Base-by-base conservation (phyloP, 2,113 vertebrate genomes). In the Serinus canaria region DNA sequence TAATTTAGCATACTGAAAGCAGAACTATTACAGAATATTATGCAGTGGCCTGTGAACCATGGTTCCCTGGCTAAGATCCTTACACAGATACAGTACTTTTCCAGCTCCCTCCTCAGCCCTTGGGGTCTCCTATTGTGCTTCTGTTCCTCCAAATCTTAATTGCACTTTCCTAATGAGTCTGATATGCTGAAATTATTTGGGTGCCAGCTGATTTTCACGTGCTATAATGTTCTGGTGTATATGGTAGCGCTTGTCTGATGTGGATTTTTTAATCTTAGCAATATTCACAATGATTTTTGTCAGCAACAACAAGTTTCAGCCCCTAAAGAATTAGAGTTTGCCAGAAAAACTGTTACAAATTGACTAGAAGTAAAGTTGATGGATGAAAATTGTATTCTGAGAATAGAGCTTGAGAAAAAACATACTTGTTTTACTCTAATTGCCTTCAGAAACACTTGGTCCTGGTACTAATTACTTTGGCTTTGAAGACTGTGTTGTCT, bases 361-460 rank as follows among this genome's bases (percentile, higher is more conserved):
- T 66, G 43, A 60, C 39, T 60, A 69, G 31, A 93, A 96, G 93
- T 76, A 78, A 88, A 85, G 59, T 93, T 70, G 49, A 41, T 50
- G 60, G 64, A 90, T 13, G 31, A 97, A 97, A 79, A 49, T 87
- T 35, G 21, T 82, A 77, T 96, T 94, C 78, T 90, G 90, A 95
- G 77, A 95, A 94, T 50, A 95, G 83, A 92, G 6, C 24, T 74
- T 59, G 52, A 55, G 56, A 78, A 83, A 37, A 60, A 87, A 46
- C 0, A 4, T 37, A 39, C 73, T 97, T 91, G 35, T 89, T 92
- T 93, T 89, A 90, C 63, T 89, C 92, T 96, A 95, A 94, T 80
- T 33, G n/a, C 81, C 88, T 95, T 96, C 88, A 95, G 92, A 96
- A 96, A 95, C 83, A 75, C 63, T 77, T 92, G 76, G 68, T 91